Conservation (phyloP, 2,113 vertebrate genomes). For the Sciurus niger region DNA sequence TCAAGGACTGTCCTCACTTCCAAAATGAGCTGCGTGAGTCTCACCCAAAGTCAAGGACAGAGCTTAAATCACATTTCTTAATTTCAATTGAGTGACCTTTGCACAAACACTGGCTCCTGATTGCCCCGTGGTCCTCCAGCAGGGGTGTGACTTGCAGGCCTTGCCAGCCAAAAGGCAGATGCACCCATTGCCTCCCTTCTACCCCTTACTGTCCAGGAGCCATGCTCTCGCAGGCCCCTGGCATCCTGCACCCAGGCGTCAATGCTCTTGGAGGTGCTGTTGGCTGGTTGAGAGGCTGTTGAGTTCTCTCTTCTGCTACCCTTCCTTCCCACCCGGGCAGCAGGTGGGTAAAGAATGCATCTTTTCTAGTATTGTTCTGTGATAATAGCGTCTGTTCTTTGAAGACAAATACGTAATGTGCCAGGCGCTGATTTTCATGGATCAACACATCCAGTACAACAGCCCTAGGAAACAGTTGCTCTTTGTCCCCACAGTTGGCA, state of each 20-base stretch:
- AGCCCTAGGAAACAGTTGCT: not conserved
- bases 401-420: not conserved
- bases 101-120: not conserved
- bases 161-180: no score
- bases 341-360: no score
- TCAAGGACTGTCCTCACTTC: not conserved
- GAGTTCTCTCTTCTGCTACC: no score
- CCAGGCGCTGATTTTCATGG: not conserved
- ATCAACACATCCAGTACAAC: not conserved
- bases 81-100: no score
- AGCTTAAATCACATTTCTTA: not conserved
- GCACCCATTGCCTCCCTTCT: not conserved
- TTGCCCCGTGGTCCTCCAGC: not conserved
- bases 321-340: no score
- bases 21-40: not conserved
- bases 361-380: not conserved
- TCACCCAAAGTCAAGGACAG: not conserved
- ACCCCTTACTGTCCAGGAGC: not conserved
- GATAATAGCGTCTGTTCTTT: not conserved
- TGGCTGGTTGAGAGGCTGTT: no score
- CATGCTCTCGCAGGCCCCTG: no score
- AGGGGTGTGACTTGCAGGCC: not conserved
- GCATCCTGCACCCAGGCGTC: no score
- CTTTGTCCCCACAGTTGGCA: no score
- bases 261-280: no score